Base-by-base conservation (phyloP, 2,888 invertebrate genomes). In the Luperina testacea region DNA sequence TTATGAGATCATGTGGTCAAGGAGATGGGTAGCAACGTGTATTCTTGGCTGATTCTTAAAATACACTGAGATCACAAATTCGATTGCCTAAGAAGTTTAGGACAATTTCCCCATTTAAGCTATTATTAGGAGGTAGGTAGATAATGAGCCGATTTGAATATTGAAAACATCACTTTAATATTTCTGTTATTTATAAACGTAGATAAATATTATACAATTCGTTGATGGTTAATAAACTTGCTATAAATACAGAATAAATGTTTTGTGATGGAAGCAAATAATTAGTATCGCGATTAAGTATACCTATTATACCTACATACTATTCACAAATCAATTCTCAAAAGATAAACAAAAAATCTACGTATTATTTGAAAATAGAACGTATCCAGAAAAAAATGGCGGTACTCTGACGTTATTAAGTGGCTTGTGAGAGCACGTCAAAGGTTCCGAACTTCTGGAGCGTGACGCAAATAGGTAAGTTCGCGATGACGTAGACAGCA, bases 381-480 rank as follows among this genome's bases (percentile, higher is more conserved):
- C 4, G 9, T 45, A n/a, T 51, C 9, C 7, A 72, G 20, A 65
- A 71, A 84, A 53, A 69, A 51, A 72, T 64, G 15, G 20, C 53
- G 53, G 32, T 38, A 4, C 5, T 64, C 20, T 82, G 65, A 84
- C 84, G 80, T 80, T 77, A 80, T 38, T 73, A 76, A 57, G 53
- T 63, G 38, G 45, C 15, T 61, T 48, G 69, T 32, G 61, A 27
- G 63, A 77, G 45, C 48, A 74, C 80, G 80, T 80, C 75, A 80
- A 75, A 82, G 77, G 80, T 71, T 65, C 65, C 64, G 67, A 85
- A 83, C 42, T 75, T 71, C 8, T 27, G 53, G 61, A 69, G 48
- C 68, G 75, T 85, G 85, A 85, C 85, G 85, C 67, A 78, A 64
- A 71, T 67, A 53, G 27, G 72, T 32, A 78, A 82, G 75, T 80